Evolutionary conservation across 2,797 vertebrate genomes (phyloP).

Genomic region (Acipenser transmontanus): DNA sequence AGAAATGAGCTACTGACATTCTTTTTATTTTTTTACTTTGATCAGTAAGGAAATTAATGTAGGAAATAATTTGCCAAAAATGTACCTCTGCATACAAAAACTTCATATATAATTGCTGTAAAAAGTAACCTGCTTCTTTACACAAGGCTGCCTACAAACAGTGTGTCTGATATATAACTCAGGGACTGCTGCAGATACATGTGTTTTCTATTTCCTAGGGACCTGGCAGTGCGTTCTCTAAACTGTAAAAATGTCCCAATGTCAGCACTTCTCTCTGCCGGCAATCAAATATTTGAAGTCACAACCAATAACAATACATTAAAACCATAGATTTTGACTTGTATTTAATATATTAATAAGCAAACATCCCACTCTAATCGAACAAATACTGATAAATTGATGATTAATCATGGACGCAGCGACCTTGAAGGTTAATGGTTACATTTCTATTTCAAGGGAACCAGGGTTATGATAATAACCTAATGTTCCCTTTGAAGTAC

Average conservation of each 20-base stretch:
- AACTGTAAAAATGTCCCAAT: constrained; percentile 29
- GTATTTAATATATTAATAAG: too few relatives aligned
- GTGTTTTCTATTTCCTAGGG: constrained; percentile 47
- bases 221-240: constrained; percentile 33
- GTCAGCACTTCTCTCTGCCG: constrained; percentile 33
- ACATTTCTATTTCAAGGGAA: too few relatives aligned
- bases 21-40: neutral
- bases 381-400: too few relatives aligned
- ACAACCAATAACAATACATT: neutral
- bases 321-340: neutral
- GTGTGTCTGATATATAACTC: neutral
- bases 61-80: neutral
- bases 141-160: constrained; percentile 8
- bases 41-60: neutral
- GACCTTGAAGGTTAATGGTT: too few relatives aligned
- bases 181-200: constrained; percentile 30
- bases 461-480: too few relatives aligned
- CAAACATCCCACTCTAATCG: too few relatives aligned
- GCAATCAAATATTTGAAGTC: neutral
- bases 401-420: too few relatives aligned
- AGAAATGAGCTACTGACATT: constrained; percentile 21
- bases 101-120: constrained; percentile 1
- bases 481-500: too few relatives aligned
- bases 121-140: constrained; percentile 8
- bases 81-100: neutral